A percentile compares a stretch with the other conserved stretches of the same genome.
These are phyloP conservation scores for Pemphigus obesinymphae DNA, from an alignment of 1,140 invertebrate genomes.

Conservation along the genomic window DNA sequence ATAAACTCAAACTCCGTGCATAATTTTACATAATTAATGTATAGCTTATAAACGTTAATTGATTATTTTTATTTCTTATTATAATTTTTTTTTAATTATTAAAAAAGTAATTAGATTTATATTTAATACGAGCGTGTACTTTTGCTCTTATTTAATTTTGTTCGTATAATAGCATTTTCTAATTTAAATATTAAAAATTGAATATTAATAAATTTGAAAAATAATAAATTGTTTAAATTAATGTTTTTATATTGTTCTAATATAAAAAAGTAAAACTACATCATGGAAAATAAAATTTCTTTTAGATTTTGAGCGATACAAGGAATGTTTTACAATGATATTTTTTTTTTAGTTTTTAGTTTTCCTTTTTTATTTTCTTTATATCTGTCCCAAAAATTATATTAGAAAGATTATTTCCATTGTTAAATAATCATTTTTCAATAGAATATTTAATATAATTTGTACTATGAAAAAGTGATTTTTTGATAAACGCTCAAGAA, in stretches of 20 bases:
- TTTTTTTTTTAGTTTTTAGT: no score
- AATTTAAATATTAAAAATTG: background rate
- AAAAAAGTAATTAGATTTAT: background rate
- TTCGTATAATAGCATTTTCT: background rate
- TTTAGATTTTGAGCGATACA: no score
- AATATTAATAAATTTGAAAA: background rate
- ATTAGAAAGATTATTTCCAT: no score
- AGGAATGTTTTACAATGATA: no score
- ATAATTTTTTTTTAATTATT: background rate
- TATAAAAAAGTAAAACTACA: background rate
- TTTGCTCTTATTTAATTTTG: background rate
- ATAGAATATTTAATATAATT: no score
- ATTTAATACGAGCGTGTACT: background rate
- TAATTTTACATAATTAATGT: conserved; percentile 2
- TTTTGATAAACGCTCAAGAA: no score
- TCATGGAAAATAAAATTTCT: background rate
- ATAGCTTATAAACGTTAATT: background rate
- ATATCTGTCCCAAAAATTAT: no score
- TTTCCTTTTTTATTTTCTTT: no score
- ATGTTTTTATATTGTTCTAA: background rate
- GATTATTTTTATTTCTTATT: background rate
- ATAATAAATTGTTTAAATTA: background rate
- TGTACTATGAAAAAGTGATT: no score
- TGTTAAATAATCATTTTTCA: no score
- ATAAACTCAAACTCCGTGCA: background rate